Evolutionary conservation across 2,113 vertebrate species (phyloP).

Genomic region (Microtus ochrogaster): DNA sequence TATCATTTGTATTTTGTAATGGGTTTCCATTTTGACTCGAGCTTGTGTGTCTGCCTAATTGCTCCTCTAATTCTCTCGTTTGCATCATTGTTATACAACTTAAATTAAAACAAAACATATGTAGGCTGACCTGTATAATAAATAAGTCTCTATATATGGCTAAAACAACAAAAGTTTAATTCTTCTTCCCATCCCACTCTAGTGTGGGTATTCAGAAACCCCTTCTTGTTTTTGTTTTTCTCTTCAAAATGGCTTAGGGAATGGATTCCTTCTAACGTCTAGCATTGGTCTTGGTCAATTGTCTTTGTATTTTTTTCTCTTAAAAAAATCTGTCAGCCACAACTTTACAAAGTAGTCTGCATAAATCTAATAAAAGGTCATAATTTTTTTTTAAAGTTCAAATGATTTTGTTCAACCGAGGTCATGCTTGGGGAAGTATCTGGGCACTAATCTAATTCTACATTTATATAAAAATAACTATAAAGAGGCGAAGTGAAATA

Average conservation of each 20-base stretch:
- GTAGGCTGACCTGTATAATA: neutral
- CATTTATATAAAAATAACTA: neutral
- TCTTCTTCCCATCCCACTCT: neutral
- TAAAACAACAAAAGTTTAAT: neutral
- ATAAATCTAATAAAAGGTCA: neutral
- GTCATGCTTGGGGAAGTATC: neutral
- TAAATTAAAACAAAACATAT: neutral
- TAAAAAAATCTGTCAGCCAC: neutral
- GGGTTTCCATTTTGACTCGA: neutral
- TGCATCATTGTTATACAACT: neutral
- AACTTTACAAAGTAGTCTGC: neutral
- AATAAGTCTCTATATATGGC: neutral
- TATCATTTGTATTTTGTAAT: neutral
- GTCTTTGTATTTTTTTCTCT: neutral
- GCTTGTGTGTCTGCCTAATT: neutral
- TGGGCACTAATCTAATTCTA: slow-evolving; percentile 2
- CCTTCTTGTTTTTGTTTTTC: neutral
- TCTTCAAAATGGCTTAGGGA: neutral
- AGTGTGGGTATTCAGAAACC: neutral
- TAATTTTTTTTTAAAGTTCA: neutral
- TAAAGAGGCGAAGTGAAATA: neutral
- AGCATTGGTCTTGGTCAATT: neutral
- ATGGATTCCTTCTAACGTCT: neutral
- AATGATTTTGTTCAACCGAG: neutral
- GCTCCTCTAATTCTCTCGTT: neutral